Conservation (phyloP, 2,113 vertebrate species). For the Paralichthys olivaceus region DNA sequence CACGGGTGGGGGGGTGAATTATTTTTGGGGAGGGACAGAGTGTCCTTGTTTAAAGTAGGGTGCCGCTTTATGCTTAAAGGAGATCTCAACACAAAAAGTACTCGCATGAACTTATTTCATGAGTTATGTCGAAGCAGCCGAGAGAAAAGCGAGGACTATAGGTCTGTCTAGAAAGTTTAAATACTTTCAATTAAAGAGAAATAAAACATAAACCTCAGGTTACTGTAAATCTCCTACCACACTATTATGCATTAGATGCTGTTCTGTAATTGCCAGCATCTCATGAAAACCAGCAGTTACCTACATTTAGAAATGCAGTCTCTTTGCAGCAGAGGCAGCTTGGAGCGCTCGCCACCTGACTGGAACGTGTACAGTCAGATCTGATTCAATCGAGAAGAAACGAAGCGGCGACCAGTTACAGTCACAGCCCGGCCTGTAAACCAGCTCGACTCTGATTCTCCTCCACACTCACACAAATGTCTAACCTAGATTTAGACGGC, state of each 20-base stretch:
- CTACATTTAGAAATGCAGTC: not conserved
- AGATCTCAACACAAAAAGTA: slow-evolving; percentile 28
- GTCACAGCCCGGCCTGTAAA: slow-evolving; percentile 18
- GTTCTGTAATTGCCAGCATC: too few relatives aligned
- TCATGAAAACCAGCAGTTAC: too few relatives aligned
- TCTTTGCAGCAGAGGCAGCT: not conserved
- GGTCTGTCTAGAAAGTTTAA: not conserved
- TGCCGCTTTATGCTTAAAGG: slow-evolving; percentile 48
- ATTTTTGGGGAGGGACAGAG: slow-evolving; percentile 62
- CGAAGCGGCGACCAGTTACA: slow-evolving; percentile 2
- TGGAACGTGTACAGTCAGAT: not conserved
- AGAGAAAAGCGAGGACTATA: not conserved
- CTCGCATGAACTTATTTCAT: slow-evolving; percentile 7
- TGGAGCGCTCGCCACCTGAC: not conserved
- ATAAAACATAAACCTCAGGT: not conserved
- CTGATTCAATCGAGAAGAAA: not conserved
- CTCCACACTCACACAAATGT: slow-evolving; percentile 16
- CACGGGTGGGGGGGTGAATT: slow-evolving; percentile 32
- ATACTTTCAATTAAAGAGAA: not conserved
- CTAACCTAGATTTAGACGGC: slow-evolving; percentile 63
- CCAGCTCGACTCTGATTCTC: slow-evolving; percentile 5
- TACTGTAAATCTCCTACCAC: too few relatives aligned
- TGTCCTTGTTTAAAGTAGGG: slow-evolving; percentile 71
- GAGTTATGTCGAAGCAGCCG: not conserved
- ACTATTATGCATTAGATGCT: too few relatives aligned